phyloP scores from a whole-genome alignment of 2,888 invertebrate genomes.

The Drosophila lutescens region DNA sequence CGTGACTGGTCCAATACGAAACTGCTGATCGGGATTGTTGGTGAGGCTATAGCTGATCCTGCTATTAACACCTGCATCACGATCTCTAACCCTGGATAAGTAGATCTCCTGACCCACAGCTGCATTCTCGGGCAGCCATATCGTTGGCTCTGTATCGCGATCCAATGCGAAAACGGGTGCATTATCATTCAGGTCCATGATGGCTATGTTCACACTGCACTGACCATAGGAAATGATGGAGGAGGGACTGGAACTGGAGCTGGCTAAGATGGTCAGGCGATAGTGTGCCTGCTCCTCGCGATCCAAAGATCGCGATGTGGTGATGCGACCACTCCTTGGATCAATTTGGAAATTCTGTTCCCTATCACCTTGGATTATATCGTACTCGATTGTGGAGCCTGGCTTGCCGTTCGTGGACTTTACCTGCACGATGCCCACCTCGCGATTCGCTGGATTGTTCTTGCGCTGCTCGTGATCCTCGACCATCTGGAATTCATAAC shows the following conservation, averaged over 20 bases:
- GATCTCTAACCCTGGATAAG: conserved; percentile 93
- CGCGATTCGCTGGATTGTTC: conserved; percentile 86
- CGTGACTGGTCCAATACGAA: conserved; percentile 92
- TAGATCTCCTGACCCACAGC: conserved; percentile 97
- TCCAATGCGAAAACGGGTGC: conserved; percentile 92
- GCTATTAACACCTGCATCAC: conserved; percentile 95
- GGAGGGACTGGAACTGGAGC: conserved; percentile 59
- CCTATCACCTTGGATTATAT: conserved; percentile 83
- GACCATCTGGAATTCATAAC: conserved; percentile 92
- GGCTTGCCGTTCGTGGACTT: conserved; percentile 45
- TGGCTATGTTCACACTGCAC: conserved; percentile 91
- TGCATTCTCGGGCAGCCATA: conserved; percentile 93
- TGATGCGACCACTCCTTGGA: conserved; percentile 91
- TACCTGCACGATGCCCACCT: conserved; percentile 91
- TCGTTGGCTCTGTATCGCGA: conserved; percentile 87
- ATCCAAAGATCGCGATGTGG: conserved; percentile 91
- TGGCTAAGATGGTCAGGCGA: conserved; percentile 91
- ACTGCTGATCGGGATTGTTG: conserved; percentile 91
- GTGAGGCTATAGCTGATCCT: conserved; percentile 92
- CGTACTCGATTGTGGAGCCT: conserved; percentile 86
- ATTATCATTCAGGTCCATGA: conserved; percentile 96
- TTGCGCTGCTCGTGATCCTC: conserved; percentile 90
- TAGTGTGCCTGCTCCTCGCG: conserved; percentile 92
- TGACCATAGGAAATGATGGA: conserved; percentile 90
- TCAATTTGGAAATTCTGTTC: conserved; percentile 92